A percentile compares a stretch with the other conserved stretches of the same genome.
Evolutionary conservation across 2,113 vertebrate genomes (phyloP).

Genomic region (Pomatorhinus ruficollis): DNA sequence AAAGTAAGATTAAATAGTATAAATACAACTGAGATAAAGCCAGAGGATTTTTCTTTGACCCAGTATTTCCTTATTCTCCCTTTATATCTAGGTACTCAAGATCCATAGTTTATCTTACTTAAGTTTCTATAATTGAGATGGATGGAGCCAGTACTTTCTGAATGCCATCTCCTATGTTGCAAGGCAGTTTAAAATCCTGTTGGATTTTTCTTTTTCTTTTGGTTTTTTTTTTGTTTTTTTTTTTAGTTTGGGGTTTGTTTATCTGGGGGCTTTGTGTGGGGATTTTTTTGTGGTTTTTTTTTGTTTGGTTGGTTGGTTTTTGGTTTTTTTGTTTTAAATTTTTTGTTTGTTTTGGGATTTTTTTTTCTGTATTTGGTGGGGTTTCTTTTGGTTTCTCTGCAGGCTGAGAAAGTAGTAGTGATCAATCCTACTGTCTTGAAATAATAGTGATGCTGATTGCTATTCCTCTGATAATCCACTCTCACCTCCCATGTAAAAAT

Average conservation of each 20-base stretch:
- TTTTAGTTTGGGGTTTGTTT: not conserved
- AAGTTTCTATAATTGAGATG: not conserved
- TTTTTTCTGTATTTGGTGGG: not conserved
- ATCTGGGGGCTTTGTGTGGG: rapidly evolving
- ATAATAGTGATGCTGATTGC: not conserved
- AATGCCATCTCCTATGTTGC: not conserved
- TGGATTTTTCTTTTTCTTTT: not conserved
- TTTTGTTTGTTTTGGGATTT: not conserved
- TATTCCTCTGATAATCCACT: not conserved
- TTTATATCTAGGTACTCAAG: not conserved
- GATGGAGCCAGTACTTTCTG: not conserved
- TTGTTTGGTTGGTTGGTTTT: too few species aligned
- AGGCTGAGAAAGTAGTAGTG: not conserved
- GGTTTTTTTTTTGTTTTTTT: too few species aligned
- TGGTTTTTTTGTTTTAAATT: too few species aligned
- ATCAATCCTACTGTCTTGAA: not conserved
- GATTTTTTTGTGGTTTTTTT: too few species aligned
- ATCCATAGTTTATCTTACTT: not conserved
- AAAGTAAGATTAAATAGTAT: not conserved
- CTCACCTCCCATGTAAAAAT: not conserved
- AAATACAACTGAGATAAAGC: not conserved
- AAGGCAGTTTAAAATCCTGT: not conserved
- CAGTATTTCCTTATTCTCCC: not conserved
- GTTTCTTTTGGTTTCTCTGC: rapidly evolving
- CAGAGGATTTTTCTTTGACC: not conserved